Evolutionary conservation across 2,113 vertebrate species (phyloP).

Genomic region (Rhynchomys soricoides): DNA sequence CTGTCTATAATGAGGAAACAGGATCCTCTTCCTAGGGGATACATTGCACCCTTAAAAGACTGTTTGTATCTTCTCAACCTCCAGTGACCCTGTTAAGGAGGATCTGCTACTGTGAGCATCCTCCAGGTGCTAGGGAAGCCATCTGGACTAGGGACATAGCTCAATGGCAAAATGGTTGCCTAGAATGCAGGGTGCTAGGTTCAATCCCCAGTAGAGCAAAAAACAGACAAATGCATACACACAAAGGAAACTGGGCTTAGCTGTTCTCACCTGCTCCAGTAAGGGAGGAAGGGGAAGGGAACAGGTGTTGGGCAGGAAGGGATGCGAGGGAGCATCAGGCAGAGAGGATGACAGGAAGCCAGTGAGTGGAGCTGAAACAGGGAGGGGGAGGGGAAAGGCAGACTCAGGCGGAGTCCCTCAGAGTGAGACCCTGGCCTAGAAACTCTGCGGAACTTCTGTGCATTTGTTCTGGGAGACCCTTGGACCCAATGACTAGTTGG

Average conservation of each 20-base stretch:
- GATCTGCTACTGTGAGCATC: background rate
- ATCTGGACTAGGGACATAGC: background rate
- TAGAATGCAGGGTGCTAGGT: background rate
- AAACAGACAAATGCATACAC: background rate
- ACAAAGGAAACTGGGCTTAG: background rate
- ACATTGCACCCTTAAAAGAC: background rate
- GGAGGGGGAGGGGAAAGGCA: background rate
- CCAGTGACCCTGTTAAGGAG: background rate
- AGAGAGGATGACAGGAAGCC: background rate
- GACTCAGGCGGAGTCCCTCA: background rate
- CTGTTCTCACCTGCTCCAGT: background rate
- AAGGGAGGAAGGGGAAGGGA: background rate
- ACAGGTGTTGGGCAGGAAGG: background rate
- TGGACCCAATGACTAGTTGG: background rate
- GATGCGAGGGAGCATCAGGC: accelerated
- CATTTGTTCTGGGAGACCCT: background rate
- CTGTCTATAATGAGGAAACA: background rate
- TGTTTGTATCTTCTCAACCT: background rate
- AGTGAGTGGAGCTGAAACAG: background rate
- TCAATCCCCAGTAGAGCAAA: background rate
- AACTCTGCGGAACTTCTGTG: no score
- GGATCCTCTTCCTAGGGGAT: background rate
- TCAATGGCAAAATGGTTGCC: background rate
- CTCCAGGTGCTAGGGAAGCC: background rate
- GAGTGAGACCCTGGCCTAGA: background rate